Percentiles rank a stretch among this genome's conserved stretches.
Conservation (phyloP, 2,113 vertebrate species). For the Gasterosteus nipponicus region DNA sequence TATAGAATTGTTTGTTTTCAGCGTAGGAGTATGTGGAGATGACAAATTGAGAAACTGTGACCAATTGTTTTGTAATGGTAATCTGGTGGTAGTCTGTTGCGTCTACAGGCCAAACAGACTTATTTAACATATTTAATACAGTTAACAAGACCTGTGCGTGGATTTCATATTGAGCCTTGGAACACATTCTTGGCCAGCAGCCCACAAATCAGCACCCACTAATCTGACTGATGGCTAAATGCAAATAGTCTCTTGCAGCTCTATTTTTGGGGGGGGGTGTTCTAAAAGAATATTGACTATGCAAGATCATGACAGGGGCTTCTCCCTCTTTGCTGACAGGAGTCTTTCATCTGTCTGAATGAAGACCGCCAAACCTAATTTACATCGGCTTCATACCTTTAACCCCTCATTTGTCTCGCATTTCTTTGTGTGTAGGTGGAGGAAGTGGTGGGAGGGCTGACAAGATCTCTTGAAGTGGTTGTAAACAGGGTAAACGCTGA, state of each 20-base stretch:
- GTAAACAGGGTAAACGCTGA: constrained; percentile 59
- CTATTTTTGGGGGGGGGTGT: constrained; percentile 28
- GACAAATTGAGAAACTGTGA: not conserved
- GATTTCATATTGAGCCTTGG: constrained; percentile 28
- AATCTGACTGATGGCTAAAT: constrained; percentile 40
- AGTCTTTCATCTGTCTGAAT: constrained; percentile 74
- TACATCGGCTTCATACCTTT: constrained; percentile 72
- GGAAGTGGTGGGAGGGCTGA: constrained; percentile 59
- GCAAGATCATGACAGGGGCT: constrained; percentile 60
- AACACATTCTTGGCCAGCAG: constrained; percentile 50
- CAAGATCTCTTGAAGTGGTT: constrained; percentile 49
- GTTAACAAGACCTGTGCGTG: constrained; percentile 25
- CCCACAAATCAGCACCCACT: constrained; percentile 45
- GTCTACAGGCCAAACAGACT: not conserved
- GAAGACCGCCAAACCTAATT: constrained; percentile 70
- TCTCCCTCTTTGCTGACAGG: constrained; percentile 55
- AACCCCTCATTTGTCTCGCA: constrained; percentile 56
- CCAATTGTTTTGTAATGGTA: constrained; percentile 12
- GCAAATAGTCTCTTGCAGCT: constrained; percentile 30
- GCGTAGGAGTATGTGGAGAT: not conserved
- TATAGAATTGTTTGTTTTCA: constrained; percentile 1
- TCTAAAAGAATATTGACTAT: constrained; percentile 71
- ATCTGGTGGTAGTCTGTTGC: constrained; percentile 10
- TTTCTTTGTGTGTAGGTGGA: constrained; percentile 62
- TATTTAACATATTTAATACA: constrained; percentile 7